Conservation (phyloP, 2,888 invertebrate species). For the Scaptomyza cyrtandrae region DNA sequence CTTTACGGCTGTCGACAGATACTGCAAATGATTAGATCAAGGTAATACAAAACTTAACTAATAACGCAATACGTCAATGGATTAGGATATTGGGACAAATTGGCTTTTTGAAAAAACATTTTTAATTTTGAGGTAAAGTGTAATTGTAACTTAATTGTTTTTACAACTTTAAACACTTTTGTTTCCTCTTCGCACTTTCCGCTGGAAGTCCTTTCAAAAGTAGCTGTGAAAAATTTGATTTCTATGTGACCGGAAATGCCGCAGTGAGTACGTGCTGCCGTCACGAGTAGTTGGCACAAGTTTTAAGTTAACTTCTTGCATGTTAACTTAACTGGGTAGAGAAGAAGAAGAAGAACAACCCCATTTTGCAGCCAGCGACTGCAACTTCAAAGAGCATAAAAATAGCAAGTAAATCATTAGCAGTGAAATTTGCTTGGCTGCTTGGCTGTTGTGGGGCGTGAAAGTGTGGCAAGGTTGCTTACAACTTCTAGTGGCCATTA, state of each 20-base stretch:
- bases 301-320: slow-evolving; percentile 19
- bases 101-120: not conserved
- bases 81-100: not conserved
- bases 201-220: not conserved
- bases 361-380: not conserved
- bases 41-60: no score
- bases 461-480: slow-evolving; percentile 43
- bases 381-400: slow-evolving; percentile 54
- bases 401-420: slow-evolving; percentile 75
- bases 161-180: slow-evolving; percentile 8
- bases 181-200: slow-evolving; percentile 8
- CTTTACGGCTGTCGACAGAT: no score
- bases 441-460: slow-evolving; percentile 30
- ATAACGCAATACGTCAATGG: not conserved
- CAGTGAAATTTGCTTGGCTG: slow-evolving; percentile 40
- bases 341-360: no score
- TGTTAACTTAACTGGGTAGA: slow-evolving; percentile 6
- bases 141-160: slow-evolving; percentile 17
- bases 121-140: not conserved
- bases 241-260: slow-evolving; percentile 30
- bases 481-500: slow-evolving; percentile 68
- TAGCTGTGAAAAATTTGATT: slow-evolving; percentile 33
- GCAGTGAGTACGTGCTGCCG: slow-evolving; percentile 26
- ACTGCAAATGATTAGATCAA: no score
- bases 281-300: slow-evolving; percentile 19